Conservation (phyloP, 2,888 invertebrate genomes). For the Carcina quercana region DNA sequence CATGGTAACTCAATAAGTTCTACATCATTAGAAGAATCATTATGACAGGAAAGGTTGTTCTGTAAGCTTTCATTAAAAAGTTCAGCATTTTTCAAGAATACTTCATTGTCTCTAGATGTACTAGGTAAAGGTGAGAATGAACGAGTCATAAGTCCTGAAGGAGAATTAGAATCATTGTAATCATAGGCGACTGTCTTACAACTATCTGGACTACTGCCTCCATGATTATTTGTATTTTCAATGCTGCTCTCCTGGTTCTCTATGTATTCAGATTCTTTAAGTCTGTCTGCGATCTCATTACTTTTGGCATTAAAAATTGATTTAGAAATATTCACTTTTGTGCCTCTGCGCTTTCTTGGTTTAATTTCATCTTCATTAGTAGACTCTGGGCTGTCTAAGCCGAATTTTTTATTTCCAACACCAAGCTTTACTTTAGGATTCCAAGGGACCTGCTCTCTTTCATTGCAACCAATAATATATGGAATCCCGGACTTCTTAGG, state of each 20-base stretch:
- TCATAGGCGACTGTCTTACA: constrained; percentile 26
- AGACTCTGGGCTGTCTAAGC: constrained; percentile 13
- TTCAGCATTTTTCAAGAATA: constrained; percentile 34
- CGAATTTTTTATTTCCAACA: constrained; percentile 24
- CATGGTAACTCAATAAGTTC: constrained; percentile 22
- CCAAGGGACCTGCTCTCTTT: constrained; percentile 19
- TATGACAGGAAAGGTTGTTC: constrained; percentile 8
- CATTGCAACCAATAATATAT: constrained; percentile 32
- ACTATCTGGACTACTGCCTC: constrained; percentile 22
- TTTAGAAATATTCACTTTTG: constrained; percentile 21
- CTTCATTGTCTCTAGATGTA: constrained; percentile 35
- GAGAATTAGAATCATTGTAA: constrained; percentile 12
- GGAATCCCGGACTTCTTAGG: constrained; percentile 23
- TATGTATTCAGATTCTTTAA: constrained; percentile 12
- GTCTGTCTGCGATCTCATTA: constrained; percentile 23
- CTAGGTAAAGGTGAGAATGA: constrained; percentile 40
- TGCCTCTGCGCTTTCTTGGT: constrained; percentile 14
- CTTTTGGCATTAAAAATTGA: constrained; percentile 31
- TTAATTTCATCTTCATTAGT: constrained; percentile 15
- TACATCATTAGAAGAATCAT: constrained; percentile 14
- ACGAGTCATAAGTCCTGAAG: constrained; percentile 6
- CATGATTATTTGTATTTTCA: background rate
- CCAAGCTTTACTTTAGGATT: constrained; percentile 20
- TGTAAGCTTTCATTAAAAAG: constrained; percentile 29
- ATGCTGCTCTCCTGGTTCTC: too few relatives aligned